phyloP scores from a whole-genome alignment of 2,888 invertebrate species.

The Temnothorax rugatulus region DNA sequence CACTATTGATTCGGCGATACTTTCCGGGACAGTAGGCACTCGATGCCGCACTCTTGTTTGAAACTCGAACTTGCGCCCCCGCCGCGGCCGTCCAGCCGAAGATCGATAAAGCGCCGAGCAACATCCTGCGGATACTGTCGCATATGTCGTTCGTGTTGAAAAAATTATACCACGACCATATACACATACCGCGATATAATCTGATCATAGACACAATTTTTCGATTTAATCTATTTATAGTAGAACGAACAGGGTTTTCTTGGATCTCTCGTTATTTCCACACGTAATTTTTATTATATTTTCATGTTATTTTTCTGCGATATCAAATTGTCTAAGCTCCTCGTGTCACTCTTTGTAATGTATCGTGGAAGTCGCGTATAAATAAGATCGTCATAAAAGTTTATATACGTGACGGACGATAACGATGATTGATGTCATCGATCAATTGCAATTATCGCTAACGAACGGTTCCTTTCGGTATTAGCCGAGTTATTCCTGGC shows the following conservation, averaged over 20 bases:
- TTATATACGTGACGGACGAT: not conserved
- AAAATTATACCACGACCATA: constrained; percentile 13
- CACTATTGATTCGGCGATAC: constrained; percentile 62
- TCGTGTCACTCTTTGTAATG: not conserved
- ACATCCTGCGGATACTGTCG: constrained; percentile 48
- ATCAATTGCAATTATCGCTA: constrained; percentile 25
- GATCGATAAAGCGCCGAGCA: constrained; percentile 64
- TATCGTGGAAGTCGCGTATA: not conserved
- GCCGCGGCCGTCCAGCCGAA: constrained; percentile 47
- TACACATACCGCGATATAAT: not conserved
- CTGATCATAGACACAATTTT: constrained; percentile 19
- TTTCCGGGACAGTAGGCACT: constrained; percentile 45
- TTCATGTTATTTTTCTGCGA: not conserved
- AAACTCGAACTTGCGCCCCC: constrained; percentile 63
- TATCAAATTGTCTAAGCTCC: not conserved
- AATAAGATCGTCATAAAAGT: constrained; percentile 30
- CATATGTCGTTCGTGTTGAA: constrained; percentile 33
- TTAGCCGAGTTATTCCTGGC: constrained; percentile 33
- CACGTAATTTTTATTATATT: not conserved
- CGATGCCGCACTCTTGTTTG: constrained; percentile 63
- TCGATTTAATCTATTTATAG: not conserved
- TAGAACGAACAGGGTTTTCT: not conserved
- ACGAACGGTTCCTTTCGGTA: constrained; percentile 6
- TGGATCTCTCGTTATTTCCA: not conserved
- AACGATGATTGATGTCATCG: constrained; percentile 33